Evolutionary conservation across 2,113 vertebrate species (phyloP).

Genomic region (Gobiocypris rarus): DNA sequence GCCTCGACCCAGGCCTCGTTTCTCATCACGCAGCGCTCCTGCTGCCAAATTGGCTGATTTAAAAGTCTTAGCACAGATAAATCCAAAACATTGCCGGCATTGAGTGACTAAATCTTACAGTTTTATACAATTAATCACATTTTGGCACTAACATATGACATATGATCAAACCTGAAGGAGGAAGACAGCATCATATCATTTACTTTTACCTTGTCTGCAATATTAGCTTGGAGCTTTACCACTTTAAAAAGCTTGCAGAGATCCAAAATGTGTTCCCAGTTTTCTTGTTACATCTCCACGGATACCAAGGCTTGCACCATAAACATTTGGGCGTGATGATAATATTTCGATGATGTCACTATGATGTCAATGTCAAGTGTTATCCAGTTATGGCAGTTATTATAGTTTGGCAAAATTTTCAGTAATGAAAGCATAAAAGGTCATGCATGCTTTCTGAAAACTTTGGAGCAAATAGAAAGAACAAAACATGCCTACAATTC

Average conservation of each 20-base stretch:
- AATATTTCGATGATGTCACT: not conserved
- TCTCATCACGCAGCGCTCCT: not conserved
- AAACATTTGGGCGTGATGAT: not conserved
- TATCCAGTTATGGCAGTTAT: not conserved
- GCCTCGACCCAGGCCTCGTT: not conserved
- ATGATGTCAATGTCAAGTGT: not conserved
- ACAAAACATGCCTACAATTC: not conserved
- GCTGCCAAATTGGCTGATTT: constrained; percentile 2
- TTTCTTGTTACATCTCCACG: not conserved
- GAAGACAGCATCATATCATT: not conserved
- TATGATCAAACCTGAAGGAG: not conserved
- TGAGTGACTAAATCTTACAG: not conserved
- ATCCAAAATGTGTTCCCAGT: not conserved
- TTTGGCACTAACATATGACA: not conserved
- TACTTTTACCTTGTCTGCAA: constrained; percentile 47
- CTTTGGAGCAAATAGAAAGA: not conserved
- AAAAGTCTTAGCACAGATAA: constrained; percentile 13
- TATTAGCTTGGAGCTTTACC: not conserved
- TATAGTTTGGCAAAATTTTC: not conserved
- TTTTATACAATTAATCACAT: not conserved
- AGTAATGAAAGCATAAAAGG: not conserved
- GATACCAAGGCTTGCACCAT: not conserved
- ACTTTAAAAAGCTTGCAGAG: constrained; percentile 18
- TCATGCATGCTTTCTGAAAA: not conserved
- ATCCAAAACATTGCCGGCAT: not conserved